Conservation (phyloP, 2,888 invertebrate genomes). For the Muschampia plurimacula region DNA sequence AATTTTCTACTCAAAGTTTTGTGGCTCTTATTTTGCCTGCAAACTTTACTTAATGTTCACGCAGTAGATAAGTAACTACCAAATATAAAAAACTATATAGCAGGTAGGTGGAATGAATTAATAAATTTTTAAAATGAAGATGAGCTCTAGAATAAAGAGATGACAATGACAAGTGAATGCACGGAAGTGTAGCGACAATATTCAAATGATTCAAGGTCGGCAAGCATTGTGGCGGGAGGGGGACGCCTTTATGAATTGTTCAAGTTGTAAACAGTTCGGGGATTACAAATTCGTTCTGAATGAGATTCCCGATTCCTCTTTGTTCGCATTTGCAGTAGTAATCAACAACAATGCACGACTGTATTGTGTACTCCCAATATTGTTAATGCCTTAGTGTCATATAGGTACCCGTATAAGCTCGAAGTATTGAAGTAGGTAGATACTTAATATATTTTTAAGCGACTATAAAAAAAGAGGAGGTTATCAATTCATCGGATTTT, state of each 20-base stretch:
- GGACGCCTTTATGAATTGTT: conserved; percentile 31
- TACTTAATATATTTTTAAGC: no score
- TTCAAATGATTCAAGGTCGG: conserved; percentile 30
- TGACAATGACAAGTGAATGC: conserved; percentile 12
- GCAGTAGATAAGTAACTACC: no score
- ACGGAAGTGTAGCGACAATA: conserved; percentile 16
- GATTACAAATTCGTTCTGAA: conserved; percentile 28
- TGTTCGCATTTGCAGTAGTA: conserved; percentile 1
- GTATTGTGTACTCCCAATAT: neutral
- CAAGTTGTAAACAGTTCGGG: conserved; percentile 22
- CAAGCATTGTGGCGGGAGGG: neutral
- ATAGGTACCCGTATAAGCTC: no score
- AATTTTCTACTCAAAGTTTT: no score
- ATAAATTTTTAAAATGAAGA: neutral
- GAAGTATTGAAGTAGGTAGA: no score
- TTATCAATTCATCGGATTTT: no score
- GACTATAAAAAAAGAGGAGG: no score
- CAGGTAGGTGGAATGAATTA: no score
- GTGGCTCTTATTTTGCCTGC: no score
- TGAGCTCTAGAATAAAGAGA: neutral
- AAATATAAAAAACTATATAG: no score
- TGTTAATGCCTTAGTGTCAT: no score
- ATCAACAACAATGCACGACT: neutral
- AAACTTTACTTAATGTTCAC: no score
- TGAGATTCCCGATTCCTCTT: conserved; percentile 14